Evolutionary conservation across 2,888 invertebrate genomes (phyloP).

Genomic region (Chymomyza caudatula): DNA sequence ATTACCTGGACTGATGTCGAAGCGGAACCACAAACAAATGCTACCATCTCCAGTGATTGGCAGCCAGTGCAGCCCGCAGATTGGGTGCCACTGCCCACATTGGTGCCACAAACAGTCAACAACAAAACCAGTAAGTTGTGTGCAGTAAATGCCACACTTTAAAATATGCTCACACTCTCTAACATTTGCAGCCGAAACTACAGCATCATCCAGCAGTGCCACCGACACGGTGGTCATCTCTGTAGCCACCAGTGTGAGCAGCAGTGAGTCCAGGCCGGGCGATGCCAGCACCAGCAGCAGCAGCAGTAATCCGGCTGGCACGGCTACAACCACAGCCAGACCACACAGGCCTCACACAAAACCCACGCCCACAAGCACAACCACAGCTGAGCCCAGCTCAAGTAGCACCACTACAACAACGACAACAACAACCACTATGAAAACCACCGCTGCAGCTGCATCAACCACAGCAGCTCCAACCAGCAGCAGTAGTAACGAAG

Average conservation of each 20-base stretch:
- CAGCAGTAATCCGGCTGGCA: conserved; percentile 18
- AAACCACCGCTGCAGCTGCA: conserved; percentile 47
- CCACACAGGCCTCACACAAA: conserved; percentile 42
- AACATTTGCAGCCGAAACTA: conserved; percentile 25
- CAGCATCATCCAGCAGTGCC: conserved; percentile 44
- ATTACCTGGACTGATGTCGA: conserved; percentile 81
- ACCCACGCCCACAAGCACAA: conserved; percentile 31
- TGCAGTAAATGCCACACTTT: conserved; percentile 4
- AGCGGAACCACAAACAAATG: conserved; percentile 73
- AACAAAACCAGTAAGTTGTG: conserved; percentile 53
- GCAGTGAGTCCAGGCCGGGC: conserved; percentile 44
- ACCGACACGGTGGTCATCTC: conserved; percentile 72
- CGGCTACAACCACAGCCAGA: conserved; percentile 23
- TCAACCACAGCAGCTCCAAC: conserved; percentile 21
- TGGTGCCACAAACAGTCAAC: conserved; percentile 47
- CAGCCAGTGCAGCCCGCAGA: conserved; percentile 69
- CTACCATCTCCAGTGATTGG: conserved; percentile 70
- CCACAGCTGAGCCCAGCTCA: conserved; percentile 18
- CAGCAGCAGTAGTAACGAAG: conserved; percentile 17
- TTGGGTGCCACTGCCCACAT: conserved; percentile 75
- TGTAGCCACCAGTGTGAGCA: conserved; percentile 71
- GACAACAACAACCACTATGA: conserved; percentile 22
- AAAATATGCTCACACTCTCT: conserved; percentile 4
- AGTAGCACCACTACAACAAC: conserved; percentile 24
- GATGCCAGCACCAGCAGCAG: conserved; percentile 16